These are phyloP conservation scores for Lamprotornis superbus DNA, from an alignment of 2,113 vertebrate genomes.

Conservation along the genomic window DNA sequence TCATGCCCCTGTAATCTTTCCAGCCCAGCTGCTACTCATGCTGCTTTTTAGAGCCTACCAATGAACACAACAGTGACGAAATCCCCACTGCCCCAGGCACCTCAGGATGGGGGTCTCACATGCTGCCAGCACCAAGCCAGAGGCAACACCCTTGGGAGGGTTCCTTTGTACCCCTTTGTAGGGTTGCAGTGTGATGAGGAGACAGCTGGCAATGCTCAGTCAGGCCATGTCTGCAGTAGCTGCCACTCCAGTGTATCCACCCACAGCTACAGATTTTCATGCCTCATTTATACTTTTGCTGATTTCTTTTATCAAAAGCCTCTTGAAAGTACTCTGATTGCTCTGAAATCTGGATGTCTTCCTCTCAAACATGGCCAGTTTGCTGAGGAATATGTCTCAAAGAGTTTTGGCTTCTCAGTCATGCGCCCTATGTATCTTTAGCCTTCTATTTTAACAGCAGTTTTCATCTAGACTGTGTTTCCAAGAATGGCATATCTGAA, in stretches of 20 bases:
- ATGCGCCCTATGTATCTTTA: background rate
- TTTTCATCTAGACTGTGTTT: background rate
- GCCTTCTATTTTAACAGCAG: background rate
- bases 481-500: background rate
- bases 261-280: background rate
- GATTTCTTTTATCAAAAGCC: background rate
- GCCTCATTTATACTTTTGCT: background rate
- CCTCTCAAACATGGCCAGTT: background rate
- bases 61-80: background rate
- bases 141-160: background rate
- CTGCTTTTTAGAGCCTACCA: background rate
- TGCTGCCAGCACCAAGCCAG: background rate
- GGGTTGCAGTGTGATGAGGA: rapidly evolving
- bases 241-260: background rate
- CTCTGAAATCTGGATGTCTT: background rate
- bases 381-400: background rate
- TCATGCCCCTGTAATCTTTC: background rate
- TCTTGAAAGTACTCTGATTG: background rate
- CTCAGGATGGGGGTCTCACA: rapidly evolving
- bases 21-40: background rate
- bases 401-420: background rate
- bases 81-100: background rate
- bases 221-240: background rate
- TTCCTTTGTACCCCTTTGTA: background rate
- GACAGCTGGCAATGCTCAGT: rapidly evolving